Base-by-base conservation (phyloP, 2,888 invertebrate species). In the Dolomedes plantarius region DNA sequence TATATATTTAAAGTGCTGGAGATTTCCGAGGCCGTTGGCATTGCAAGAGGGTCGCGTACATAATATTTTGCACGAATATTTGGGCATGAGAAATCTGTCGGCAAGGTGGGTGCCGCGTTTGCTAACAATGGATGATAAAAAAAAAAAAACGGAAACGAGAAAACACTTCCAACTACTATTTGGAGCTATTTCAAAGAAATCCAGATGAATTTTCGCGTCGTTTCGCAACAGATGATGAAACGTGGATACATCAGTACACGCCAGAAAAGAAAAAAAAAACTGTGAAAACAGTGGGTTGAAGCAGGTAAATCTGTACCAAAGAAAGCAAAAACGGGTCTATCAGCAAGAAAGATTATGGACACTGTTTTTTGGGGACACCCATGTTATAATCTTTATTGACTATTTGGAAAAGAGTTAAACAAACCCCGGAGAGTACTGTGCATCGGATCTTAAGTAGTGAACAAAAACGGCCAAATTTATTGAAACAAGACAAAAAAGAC, bases 211-310 rank as follows among this genome's bases (percentile, higher is more conserved):
- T 71, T 71, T 28, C 41, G 16, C 29, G n/a, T 19, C 31, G 68
- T 67, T 90, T 90, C 71, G 88, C 91, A 50, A 91, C 90, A 81
- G 89, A 90, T n/a, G 91, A 91, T 89, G 90, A 91, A 90, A 91
- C 90, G 68, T 91, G 90, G 90, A 89, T 91, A 64, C 89, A 90
- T 85, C 89, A 89, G 87, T 89, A 88, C 82, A 90, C 89, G 72
- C 89, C 90, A 79, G 90, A 91, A 87, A 89, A 89, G 39, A 91
- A 90, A 73, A 19, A 65, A 69, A 73, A 19, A 65, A 69, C 87
- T 89, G 75, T 71, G 68, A 23, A 46, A 36, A 32, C 65, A 87
- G 39, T 79, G 74, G 87, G 39, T 9, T n/a, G 23, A 41, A 27
- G 16, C 28, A n/a, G 67, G 27, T 19, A 32, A 29, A 67, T 29